A percentile compares a stretch with the other conserved stretches of the same genome.
phyloP scores from a whole-genome alignment of 2,797 vertebrate genomes.

The Lagorchestes hirsutus region DNA sequence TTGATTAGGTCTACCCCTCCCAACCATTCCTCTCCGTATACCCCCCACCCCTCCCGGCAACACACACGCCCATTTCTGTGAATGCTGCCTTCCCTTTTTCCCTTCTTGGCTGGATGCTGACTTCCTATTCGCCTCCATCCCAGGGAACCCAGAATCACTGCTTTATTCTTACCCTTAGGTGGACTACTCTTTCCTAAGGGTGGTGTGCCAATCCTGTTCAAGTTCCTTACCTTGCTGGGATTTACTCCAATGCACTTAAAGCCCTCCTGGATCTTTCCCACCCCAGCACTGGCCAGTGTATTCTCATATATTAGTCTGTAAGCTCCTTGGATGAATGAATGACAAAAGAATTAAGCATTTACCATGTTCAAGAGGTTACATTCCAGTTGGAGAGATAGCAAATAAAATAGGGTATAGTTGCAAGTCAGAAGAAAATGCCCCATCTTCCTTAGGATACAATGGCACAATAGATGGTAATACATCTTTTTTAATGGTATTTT shows the following conservation, averaged over 20 bases:
- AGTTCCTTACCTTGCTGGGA: background rate
- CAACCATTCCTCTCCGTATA: background rate
- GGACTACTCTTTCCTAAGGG: background rate
- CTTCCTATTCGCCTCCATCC: background rate
- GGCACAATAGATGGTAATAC: background rate
- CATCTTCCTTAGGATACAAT: background rate
- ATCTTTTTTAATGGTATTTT: background rate
- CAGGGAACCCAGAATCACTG: background rate
- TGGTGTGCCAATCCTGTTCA: background rate
- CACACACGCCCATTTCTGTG: background rate
- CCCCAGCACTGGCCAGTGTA: background rate
- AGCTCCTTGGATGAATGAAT: background rate
- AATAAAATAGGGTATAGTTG: background rate
- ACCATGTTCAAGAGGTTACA: background rate
- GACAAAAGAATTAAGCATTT: background rate
- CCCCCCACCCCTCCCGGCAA: no score
- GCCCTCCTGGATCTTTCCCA: background rate
- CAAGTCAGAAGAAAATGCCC: background rate
- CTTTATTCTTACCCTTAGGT: background rate
- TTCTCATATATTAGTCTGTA: background rate
- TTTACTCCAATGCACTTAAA: background rate
- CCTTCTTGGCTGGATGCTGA: background rate
- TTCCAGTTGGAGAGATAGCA: background rate
- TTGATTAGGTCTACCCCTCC: background rate
- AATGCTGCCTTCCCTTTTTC: background rate